Evolutionary conservation across 1,140 invertebrate genomes (phyloP).

Genomic region (Pteromalus puparum): DNA sequence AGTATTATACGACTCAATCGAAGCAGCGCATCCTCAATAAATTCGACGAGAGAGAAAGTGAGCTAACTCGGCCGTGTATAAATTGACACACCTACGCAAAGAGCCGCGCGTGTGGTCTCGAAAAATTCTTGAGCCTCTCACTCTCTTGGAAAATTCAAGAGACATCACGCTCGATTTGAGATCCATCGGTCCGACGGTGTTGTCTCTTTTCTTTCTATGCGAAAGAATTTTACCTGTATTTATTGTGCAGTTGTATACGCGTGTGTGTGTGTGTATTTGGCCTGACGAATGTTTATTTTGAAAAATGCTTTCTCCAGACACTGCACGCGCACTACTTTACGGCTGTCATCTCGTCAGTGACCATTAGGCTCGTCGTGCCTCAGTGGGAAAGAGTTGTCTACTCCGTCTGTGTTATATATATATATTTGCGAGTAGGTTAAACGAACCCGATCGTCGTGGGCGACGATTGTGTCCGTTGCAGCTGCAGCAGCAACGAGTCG

Average conservation of each 20-base stretch:
- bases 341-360: background rate
- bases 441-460: constrained; percentile 53
- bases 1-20: constrained; percentile 5
- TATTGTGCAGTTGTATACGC: too few relatives aligned
- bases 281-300: background rate
- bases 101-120: background rate
- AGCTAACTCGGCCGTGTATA: background rate
- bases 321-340: too few relatives aligned
- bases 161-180: constrained; percentile 46
- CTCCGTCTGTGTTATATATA: background rate
- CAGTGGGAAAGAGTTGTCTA: constrained; percentile 29
- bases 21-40: constrained; percentile 10
- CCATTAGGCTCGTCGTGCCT: constrained; percentile 18
- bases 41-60: background rate
- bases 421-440: constrained; percentile 19
- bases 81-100: background rate
- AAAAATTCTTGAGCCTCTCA: background rate
- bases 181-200: background rate
- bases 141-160: constrained; percentile 42
- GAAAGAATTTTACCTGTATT: constrained; percentile 4
- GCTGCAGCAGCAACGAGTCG: background rate
- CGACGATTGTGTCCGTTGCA: constrained; percentile 62
- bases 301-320: background rate
- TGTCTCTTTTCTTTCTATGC: background rate
- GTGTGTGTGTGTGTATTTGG: too few relatives aligned